Evolutionary conservation across 1,140 invertebrate species (phyloP).

Genomic region (Chrysoperla carnea): DNA sequence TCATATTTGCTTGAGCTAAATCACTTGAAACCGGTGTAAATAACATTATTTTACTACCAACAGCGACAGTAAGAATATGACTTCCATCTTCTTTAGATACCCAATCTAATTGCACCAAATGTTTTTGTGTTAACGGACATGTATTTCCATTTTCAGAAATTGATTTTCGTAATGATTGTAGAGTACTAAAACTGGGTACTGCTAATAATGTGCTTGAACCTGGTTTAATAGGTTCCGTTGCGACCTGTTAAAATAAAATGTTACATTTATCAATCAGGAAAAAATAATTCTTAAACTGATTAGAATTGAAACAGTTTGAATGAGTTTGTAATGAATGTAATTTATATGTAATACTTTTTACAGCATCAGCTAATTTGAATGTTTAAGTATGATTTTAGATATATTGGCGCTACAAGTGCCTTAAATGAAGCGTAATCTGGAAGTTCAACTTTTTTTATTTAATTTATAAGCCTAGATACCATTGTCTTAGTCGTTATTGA

Average conservation of each 20-base stretch:
- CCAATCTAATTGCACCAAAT: slow-evolving; percentile 92
- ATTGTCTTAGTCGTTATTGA: no score
- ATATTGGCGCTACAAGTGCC: no score
- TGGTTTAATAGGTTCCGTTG: slow-evolving; percentile 54
- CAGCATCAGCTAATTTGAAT: no score
- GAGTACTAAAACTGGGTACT: slow-evolving; percentile 81
- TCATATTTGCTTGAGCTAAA: slow-evolving; percentile 77
- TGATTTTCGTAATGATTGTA: slow-evolving; percentile 73
- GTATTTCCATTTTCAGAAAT: slow-evolving; percentile 85
- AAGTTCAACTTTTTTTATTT: no score
- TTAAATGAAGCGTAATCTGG: no score
- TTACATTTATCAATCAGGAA: no score
- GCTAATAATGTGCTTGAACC: slow-evolving; percentile 42
- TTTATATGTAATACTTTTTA: no score
- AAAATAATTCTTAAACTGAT: no score
- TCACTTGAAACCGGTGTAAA: slow-evolving; percentile 77
- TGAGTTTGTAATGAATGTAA: no score
- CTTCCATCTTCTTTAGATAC: slow-evolving; percentile 97
- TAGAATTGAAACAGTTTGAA: no score
- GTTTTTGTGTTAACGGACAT: slow-evolving; percentile 71
- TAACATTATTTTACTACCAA: slow-evolving; percentile 79
- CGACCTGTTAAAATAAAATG: slow-evolving; percentile 15
- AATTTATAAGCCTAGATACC: no score
- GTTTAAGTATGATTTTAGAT: no score
- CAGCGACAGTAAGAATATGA: slow-evolving; percentile 91